Evolutionary conservation across 2,113 vertebrate genomes (phyloP).

Genomic region (Rhabdomys dilectus): DNA sequence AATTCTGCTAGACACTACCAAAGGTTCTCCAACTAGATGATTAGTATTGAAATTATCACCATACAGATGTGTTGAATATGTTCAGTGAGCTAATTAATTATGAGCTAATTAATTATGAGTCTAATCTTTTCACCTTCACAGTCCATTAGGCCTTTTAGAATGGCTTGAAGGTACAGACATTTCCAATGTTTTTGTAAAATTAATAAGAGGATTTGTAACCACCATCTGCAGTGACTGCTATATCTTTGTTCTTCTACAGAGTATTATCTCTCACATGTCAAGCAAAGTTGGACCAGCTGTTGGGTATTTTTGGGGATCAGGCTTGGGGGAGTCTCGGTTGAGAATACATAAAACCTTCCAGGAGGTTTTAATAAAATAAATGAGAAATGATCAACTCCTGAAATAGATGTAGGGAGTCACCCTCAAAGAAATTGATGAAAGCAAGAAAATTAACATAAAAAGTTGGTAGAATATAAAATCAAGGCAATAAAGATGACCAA

Average conservation of each 20-base stretch:
- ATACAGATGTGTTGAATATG: background rate
- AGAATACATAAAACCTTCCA: background rate
- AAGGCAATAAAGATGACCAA: background rate
- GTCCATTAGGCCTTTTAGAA: background rate
- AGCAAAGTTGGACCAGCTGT: background rate
- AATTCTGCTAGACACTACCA: background rate
- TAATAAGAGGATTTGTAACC: background rate
- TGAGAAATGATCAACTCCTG: background rate
- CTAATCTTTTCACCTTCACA: background rate
- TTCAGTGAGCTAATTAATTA: background rate
- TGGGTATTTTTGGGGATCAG: background rate
- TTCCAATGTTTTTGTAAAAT: slow-evolving; percentile 27
- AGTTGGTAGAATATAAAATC: background rate
- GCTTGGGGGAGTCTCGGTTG: background rate
- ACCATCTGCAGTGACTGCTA: background rate
- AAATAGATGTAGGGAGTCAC: background rate
- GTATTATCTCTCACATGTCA: background rate
- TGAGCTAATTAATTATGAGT: background rate
- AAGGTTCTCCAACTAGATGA: background rate
- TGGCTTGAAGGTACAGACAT: background rate
- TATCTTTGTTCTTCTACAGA: background rate
- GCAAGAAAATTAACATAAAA: slow-evolving; percentile 6
- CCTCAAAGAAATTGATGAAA: background rate
- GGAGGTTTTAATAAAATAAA: background rate
- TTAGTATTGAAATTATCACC: background rate